Conservation (phyloP, 2,888 invertebrate species). For the Schizaphis graminum region DNA sequence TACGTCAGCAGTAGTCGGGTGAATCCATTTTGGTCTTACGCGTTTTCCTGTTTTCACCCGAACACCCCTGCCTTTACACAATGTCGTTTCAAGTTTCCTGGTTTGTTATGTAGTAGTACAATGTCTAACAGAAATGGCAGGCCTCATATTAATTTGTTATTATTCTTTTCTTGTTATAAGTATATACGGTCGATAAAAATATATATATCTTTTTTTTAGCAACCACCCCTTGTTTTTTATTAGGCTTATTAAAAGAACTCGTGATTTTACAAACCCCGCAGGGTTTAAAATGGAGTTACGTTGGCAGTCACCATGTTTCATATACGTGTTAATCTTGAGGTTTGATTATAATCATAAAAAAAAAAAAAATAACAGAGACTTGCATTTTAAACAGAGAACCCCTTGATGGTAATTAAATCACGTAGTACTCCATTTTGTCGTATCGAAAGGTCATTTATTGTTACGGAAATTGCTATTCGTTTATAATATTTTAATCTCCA, state of each 20-base stretch:
- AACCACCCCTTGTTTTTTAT: conserved; percentile 43
- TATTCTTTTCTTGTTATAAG: conserved; percentile 20
- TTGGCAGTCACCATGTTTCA: neutral
- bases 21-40: conserved; percentile 45
- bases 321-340: conserved; percentile 40
- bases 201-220: neutral
- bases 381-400: conserved; percentile 38
- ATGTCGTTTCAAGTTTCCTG: conserved; percentile 34
- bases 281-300: conserved; percentile 49
- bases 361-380: conserved; percentile 22
- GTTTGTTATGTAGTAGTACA: neutral
- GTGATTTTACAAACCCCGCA: conserved; percentile 46
- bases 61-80: neutral
- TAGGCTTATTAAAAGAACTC: conserved; percentile 55
- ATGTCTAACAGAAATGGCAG: neutral
- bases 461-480: conserved; percentile 12
- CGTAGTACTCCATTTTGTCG: conserved; percentile 11
- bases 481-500: conserved; percentile 26
- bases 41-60: conserved; percentile 34
- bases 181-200: neutral
- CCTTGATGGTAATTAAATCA: conserved; percentile 53
- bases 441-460: conserved; percentile 41
- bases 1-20: conserved; percentile 16
- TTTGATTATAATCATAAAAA: conserved; percentile 32
- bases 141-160: conserved; percentile 33